These are phyloP conservation scores for Lepidurus apus DNA, from an alignment of 1,140 invertebrate species.

Conservation along the genomic window DNA sequence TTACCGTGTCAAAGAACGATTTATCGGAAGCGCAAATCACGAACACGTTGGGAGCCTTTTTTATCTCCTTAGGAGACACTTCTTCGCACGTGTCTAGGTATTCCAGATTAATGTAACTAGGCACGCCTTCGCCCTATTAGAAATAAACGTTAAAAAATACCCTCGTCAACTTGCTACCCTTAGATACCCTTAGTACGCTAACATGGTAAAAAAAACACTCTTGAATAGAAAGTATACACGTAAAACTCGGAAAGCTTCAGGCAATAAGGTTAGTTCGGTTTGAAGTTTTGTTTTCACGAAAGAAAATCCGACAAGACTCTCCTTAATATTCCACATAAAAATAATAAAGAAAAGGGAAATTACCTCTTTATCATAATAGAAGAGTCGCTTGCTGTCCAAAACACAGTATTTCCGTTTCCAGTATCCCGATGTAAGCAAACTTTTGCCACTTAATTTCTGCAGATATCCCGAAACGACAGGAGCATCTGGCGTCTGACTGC, in stretches of 20 bases:
- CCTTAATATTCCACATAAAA: no score
- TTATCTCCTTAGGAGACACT: constrained; percentile 40
- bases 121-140: neutral
- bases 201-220: neutral
- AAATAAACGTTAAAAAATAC: neutral
- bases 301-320: no score
- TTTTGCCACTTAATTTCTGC: constrained; percentile 41
- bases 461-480: constrained; percentile 37
- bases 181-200: neutral
- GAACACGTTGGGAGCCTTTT: constrained; percentile 42
- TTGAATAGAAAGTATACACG: neutral
- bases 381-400: constrained; percentile 41
- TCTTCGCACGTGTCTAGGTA: constrained; percentile 43
- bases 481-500: constrained; percentile 20
- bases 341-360: constrained; percentile 27
- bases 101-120: constrained; percentile 43
- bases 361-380: constrained; percentile 43
- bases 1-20: constrained; percentile 43
- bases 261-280: no score
- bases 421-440: constrained; percentile 41
- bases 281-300: no score
- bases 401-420: constrained; percentile 43
- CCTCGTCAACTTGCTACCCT: neutral
- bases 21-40: constrained; percentile 42
- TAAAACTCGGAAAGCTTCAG: no score